phyloP scores from a whole-genome alignment of 2,888 invertebrate species.

The Hydrotaea diabolus region DNA sequence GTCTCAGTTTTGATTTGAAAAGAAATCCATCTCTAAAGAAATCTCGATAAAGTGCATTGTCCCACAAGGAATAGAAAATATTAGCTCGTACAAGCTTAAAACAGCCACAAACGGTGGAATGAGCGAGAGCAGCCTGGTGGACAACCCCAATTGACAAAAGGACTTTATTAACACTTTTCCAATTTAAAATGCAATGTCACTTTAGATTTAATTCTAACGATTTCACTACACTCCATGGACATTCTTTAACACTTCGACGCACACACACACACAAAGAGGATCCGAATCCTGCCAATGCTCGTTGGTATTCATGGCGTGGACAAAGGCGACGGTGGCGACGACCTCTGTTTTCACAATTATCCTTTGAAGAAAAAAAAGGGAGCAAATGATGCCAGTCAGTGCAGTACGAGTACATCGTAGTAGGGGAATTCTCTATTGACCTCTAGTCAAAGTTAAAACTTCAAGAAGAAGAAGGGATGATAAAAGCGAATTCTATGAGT shows the following conservation, averaged over 20 bases:
- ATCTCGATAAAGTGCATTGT: too few relatives aligned
- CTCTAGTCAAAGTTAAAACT: slow-evolving; percentile 53
- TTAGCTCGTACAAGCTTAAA: too few relatives aligned
- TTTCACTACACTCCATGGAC: slow-evolving; percentile 7
- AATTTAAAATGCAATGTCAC: slow-evolving; percentile 35
- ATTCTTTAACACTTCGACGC: neutral
- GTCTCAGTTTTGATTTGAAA: too few relatives aligned
- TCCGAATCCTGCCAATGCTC: neutral
- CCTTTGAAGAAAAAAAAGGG: neutral
- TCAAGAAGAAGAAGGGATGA: slow-evolving; percentile 16
- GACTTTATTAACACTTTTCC: slow-evolving; percentile 35
- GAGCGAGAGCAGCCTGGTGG: neutral
- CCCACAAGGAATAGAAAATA: too few relatives aligned
- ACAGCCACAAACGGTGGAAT: too few relatives aligned
- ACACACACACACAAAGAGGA: neutral
- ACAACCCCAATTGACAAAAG: neutral
- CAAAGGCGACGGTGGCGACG: neutral
- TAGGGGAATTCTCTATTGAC: slow-evolving; percentile 54
- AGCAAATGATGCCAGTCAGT: neutral
- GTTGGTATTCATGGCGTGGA: slow-evolving; percentile 20
- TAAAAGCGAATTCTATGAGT: neutral
- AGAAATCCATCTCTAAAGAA: too few relatives aligned
- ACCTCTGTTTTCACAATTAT: neutral
- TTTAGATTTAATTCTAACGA: slow-evolving; percentile 8
- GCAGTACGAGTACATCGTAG: too few relatives aligned